These are phyloP conservation scores for Heliconius ethilla DNA, from an alignment of 2,888 invertebrate genomes.

Conservation along the genomic window DNA sequence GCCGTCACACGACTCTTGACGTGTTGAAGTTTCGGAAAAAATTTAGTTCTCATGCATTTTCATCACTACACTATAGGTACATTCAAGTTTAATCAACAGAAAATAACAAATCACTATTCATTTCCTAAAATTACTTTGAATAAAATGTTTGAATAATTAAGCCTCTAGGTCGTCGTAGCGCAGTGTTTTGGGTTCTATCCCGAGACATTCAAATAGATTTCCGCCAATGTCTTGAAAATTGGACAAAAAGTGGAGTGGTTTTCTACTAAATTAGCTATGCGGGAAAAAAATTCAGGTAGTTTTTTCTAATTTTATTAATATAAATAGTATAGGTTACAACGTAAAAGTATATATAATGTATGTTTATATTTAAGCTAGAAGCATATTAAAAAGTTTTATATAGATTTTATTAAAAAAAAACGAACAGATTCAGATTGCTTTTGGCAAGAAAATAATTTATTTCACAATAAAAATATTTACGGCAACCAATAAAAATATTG, in stretches of 20 bases:
- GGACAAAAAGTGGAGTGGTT: not conserved
- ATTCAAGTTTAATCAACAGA: conserved; percentile 1
- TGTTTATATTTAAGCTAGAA: not conserved
- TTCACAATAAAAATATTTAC: conserved; percentile 7
- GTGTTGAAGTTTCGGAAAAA: conserved; percentile 10
- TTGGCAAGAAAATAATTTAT: not conserved
- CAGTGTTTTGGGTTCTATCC: no score
- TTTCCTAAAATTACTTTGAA: not conserved
- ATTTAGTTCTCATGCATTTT: conserved; percentile 8
- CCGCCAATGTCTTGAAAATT: not conserved
- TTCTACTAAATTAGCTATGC: not conserved
- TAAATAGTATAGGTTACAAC: not conserved
- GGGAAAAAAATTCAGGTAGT: no score
- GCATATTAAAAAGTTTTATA: not conserved
- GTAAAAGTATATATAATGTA: not conserved
- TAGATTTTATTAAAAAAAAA: not conserved
- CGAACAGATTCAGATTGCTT: not conserved
- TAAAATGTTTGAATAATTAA: no score
- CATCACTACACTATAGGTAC: not conserved
- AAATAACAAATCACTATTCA: not conserved
- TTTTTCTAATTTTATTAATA: not conserved
- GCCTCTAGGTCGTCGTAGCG: not conserved
- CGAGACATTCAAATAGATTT: not conserved
- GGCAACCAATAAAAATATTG: not conserved
- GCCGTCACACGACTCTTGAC: conserved; percentile 10